phyloP scores from a whole-genome alignment of 2,888 invertebrate genomes.

The Neoitamus cyanurus region DNA sequence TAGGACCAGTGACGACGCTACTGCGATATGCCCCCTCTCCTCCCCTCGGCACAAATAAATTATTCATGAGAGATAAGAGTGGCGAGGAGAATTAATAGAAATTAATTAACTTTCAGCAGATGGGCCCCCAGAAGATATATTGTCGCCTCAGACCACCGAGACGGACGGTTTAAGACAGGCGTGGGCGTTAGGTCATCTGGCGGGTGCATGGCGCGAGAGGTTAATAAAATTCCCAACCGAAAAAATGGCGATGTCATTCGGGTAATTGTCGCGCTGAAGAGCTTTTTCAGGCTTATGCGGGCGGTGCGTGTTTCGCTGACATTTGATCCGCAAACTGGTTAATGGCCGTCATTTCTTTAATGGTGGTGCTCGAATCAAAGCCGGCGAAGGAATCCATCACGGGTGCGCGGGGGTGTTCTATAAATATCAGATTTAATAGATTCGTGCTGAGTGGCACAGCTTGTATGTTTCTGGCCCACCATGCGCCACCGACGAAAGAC shows the following conservation, averaged over 20 bases:
- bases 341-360: background rate
- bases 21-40: background rate
- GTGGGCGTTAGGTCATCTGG: background rate
- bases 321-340: background rate
- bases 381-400: background rate
- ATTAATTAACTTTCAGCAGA: slow-evolving; percentile 37
- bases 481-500: slow-evolving; percentile 21
- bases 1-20: background rate
- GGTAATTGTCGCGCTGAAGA: slow-evolving; percentile 8
- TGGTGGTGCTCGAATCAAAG: background rate
- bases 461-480: too few species aligned
- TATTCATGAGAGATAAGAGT: slow-evolving; percentile 35
- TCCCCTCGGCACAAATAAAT: background rate
- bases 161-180: background rate
- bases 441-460: background rate
- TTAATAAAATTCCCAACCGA: background rate
- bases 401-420: background rate
- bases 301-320: background rate
- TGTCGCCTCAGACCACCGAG: background rate
- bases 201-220: background rate
- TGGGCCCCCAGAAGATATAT: background rate
- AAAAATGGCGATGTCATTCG: background rate
- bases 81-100: slow-evolving; percentile 22
- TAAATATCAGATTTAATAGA: background rate
- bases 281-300: background rate